Conservation (phyloP, 1,140 invertebrate genomes). For the Drosophila albomicans region DNA sequence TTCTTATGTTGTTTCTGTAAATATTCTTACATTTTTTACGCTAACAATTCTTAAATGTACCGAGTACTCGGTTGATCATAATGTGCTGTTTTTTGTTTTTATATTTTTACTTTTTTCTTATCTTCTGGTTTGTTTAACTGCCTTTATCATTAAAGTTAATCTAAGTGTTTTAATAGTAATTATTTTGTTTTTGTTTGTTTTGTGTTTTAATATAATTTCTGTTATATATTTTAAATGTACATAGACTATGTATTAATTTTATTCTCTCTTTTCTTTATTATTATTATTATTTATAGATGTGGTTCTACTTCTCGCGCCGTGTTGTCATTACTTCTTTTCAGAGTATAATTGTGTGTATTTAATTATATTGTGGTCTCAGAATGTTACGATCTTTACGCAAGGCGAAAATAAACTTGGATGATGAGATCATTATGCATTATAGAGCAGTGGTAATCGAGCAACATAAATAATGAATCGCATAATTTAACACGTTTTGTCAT, state of each 20-base stretch:
- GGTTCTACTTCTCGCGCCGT: conserved; percentile 69
- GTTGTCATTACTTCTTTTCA: conserved; percentile 50
- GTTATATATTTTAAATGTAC: conserved; percentile 81
- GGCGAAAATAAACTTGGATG: conserved; percentile 85
- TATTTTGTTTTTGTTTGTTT: conserved; percentile 44
- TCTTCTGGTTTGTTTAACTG: conserved; percentile 45
- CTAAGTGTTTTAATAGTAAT: conserved; percentile 71
- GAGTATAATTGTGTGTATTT: conserved; percentile 35
- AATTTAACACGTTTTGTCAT: conserved; percentile 34
- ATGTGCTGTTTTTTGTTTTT: conserved; percentile 41
- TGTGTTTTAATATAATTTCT: conserved; percentile 74
- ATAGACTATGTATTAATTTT: conserved; percentile 79
- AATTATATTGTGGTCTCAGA: conserved; percentile 52
- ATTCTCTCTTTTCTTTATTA: conserved; percentile 47
- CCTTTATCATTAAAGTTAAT: conserved; percentile 71
- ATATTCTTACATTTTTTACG: conserved; percentile 77
- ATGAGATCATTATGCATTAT: conserved; percentile 83
- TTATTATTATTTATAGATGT: conserved; percentile 71
- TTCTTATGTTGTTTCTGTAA: conserved; percentile 52
- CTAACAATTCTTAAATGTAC: conserved; percentile 76
- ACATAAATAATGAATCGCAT: conserved; percentile 46
- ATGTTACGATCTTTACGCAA: conserved; percentile 66
- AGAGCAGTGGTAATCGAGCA: conserved; percentile 74
- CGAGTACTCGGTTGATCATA: conserved; percentile 62
- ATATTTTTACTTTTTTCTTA: conserved; percentile 42